Evolutionary conservation across 2,113 vertebrate species (phyloP), one percentile per base, ranked within the genome.

Genomic region (Chloroceryle aenea): DNA sequence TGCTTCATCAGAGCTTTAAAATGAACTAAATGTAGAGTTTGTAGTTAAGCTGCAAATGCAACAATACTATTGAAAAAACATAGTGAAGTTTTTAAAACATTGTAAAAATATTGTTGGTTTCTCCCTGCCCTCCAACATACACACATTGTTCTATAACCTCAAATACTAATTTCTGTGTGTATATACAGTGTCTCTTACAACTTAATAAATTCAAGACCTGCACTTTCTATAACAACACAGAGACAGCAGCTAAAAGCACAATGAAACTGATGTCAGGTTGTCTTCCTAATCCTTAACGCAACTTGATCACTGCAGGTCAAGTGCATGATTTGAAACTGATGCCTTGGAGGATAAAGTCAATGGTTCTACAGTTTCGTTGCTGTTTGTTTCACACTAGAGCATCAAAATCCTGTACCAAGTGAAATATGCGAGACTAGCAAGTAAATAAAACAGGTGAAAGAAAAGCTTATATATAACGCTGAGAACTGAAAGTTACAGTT

Each of bases 281-380:
- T 89, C 95, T 93, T 74, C 48, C 16, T 66, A 83, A 96, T 74
- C 73, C 50, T 92, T 89, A 85, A 67, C 4, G 22, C 66, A 89
- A 91, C 53, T 64, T 78, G 77, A 96, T 85, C 87, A 93, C 61
- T 56, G 47, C n/a, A 85, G 88, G 85, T 96, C 96, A 97, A 97
- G 86, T 95, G 79, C 42, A 72, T 94, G 69, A 92, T 87, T 87
- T 83, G 85, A 87, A 87, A 75, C 34, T 83, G 85, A 90, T 73
- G 58, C 56, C 83, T 85, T 84, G 48, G 52, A 95, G 74, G 88
- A 89, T 66, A 75, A 93, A 93, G 64, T 45, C 71, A 40, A 58
- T 69, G 67, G 59, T 47, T 84, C 40, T 30, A 36, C 40, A 45
- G 45, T 81, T 96, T 74, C 50, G 36, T 8, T 91, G 64, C 56